Base-by-base conservation (phyloP, 1,140 invertebrate genomes). In the Helicoverpa armigera region DNA sequence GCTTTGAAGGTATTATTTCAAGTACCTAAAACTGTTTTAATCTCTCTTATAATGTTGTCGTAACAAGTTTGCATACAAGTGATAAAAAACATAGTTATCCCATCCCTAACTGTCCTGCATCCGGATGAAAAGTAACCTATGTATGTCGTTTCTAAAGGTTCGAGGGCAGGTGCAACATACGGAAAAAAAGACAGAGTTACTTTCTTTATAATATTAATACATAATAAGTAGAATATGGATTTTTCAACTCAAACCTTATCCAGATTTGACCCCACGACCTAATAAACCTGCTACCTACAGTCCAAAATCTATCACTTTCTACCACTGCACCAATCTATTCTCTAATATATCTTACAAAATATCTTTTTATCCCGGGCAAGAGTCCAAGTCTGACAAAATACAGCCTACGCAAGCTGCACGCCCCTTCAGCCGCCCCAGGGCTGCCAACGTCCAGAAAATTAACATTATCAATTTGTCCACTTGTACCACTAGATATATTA, bases 381-480 rank as follows among this genome's bases (percentile, higher is more conserved):
- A 12, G 23, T 72, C 69, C 69, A 72, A 72, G 69, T 48, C 50
- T 54, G 0, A 54, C 50, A 53, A 54, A 72, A 72, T 72, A 72
- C 69, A 72, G 69, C 69, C 69, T 72, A 31, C 23, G 14, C 18
- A 72, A 5, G 50, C 13, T 18, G 53, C 50, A 2, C 50, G 35
- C 69, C 69, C 69, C 18, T 53, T 31, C 4, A 29, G 18, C 14
- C 12, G 9, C 18, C 14, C 23, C 67, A 72, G 69, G 23, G 50
- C 13, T 53, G 69, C 69, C 69, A 53, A 53, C 69, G n/a, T 54
- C 16, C 69, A 72, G 69, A 72, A 4, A 53, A 72, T 31, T 72
- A 53, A 50, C n/a, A 72, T 67, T 72, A 72, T 72, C 69, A 51
- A 53, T 53, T 23, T 18, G 7, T 13, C 69, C 23, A 54, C 69